Evolutionary conservation across 1,140 invertebrate genomes (phyloP).

Genomic region (Leptonema lineaticorne): DNA sequence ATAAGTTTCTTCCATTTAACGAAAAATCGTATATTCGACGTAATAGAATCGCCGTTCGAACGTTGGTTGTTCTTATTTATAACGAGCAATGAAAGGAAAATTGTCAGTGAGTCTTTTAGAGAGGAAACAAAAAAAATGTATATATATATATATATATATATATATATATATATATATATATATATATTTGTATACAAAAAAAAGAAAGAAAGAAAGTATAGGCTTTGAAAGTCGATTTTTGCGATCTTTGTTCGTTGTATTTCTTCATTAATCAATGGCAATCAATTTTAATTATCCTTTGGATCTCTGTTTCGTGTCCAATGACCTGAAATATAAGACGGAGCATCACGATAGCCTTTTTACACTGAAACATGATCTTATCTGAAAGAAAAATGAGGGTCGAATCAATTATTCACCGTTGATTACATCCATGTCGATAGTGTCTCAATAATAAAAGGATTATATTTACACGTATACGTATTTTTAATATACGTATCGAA

Average conservation of each 20-base stretch:
- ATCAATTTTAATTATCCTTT: conserved; percentile 11
- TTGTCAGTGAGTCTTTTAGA: too few species aligned
- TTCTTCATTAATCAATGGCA: conserved; percentile 18
- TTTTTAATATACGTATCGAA: too few species aligned
- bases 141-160: too few species aligned
- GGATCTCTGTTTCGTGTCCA: conserved; percentile 12
- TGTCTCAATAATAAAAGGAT: neutral
- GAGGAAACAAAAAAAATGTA: too few species aligned
- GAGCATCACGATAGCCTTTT: neutral
- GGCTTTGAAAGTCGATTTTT: neutral
- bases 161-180: too few species aligned
- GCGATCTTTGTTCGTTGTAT: neutral
- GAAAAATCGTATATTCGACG: too few species aligned
- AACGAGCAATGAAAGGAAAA: too few species aligned
- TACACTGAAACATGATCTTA: conserved; percentile 19
- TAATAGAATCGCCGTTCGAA: too few species aligned
- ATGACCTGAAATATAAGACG: conserved; percentile 8
- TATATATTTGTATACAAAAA: too few species aligned
- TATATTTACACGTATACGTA: neutral
- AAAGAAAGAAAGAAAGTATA: neutral
- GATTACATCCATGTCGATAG: neutral
- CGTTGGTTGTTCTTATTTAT: too few species aligned
- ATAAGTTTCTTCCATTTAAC: too few species aligned
- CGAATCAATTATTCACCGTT: conserved; percentile 17
- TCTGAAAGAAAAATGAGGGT: conserved; percentile 18